Percentiles rank a stretch among this genome's conserved stretches.
These are phyloP conservation scores for Epinotia nisella DNA, from an alignment of 2,888 invertebrate genomes.

Conservation along the genomic window DNA sequence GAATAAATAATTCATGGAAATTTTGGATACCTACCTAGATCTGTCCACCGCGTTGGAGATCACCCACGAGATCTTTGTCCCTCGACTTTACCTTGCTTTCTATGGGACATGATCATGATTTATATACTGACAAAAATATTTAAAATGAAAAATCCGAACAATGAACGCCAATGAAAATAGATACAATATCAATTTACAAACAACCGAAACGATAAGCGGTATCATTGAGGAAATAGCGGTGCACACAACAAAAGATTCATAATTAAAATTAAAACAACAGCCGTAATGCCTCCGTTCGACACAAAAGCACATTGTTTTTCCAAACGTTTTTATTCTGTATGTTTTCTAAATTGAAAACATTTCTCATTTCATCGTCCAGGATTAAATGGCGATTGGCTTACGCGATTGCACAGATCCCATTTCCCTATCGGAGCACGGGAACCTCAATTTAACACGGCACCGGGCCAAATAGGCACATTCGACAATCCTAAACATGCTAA, in stretches of 20 bases:
- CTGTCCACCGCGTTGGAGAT: too few species aligned
- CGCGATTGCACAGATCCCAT: conserved; percentile 44
- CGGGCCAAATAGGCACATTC: conserved; percentile 16
- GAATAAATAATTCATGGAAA: too few species aligned
- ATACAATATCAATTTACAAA: neutral
- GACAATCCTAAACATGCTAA: conserved; percentile 15
- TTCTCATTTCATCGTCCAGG: conserved; percentile 44
- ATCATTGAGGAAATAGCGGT: neutral
- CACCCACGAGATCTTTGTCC: too few species aligned
- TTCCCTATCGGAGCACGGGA: conserved; percentile 40
- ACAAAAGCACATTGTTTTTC: conserved; percentile 36
- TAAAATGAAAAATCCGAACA: neutral
- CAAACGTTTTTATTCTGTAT: conserved; percentile 39
- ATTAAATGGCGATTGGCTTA: conserved; percentile 45
- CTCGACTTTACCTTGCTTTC: too few species aligned
- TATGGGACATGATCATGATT: neutral
- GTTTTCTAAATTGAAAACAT: conserved; percentile 45
- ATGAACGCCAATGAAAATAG: neutral
- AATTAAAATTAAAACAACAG: conserved; percentile 22
- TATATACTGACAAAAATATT: neutral
- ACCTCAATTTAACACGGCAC: conserved; percentile 38
- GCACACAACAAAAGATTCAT: conserved; percentile 3
- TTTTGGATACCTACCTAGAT: too few species aligned
- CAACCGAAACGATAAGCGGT: neutral
- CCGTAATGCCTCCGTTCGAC: conserved; percentile 20